phyloP scores from a whole-genome alignment of 2,797 vertebrate genomes.

The Poeciliopsis paucimaculata region DNA sequence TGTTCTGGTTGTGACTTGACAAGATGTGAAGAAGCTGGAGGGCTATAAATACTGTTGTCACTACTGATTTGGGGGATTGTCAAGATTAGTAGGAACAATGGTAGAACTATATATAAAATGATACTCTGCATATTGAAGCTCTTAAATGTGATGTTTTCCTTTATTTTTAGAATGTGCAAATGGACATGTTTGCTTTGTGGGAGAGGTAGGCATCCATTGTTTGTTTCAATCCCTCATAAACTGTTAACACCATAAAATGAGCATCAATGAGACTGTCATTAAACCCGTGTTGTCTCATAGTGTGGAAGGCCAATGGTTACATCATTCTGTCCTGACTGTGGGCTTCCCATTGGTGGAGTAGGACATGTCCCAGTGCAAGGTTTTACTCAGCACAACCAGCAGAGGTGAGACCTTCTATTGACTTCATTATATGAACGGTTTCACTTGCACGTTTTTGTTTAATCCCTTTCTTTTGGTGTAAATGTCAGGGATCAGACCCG shows the following conservation, averaged over 20 bases:
- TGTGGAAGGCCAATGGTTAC: constrained; percentile 60
- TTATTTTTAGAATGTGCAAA: constrained; percentile 69
- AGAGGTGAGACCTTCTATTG: constrained; percentile 25
- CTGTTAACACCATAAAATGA: not conserved
- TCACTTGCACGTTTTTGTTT: not conserved
- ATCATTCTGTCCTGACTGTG: constrained; percentile 62
- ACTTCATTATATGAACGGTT: not conserved
- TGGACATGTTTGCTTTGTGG: constrained; percentile 61
- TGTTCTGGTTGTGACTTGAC: no score
- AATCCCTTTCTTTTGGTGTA: not conserved
- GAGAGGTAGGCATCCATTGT: constrained; percentile 55
- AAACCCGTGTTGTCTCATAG: constrained; percentile 46
- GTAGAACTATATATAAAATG: not conserved
- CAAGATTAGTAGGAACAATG: no score
- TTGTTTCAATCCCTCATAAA: not conserved
- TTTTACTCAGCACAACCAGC: constrained; percentile 26
- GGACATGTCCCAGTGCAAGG: constrained; percentile 36
- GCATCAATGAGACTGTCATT: not conserved
- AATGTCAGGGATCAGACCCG: constrained; percentile 55
- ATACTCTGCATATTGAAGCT: not conserved
- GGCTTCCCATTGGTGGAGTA: constrained; percentile 50
- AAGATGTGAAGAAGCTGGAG: no score
- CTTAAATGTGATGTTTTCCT: not conserved
- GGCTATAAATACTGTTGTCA: no score
- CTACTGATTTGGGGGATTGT: no score